phyloP scores from a whole-genome alignment of 92 coral and sea anemone species.

The Actinostola sp. region DNA sequence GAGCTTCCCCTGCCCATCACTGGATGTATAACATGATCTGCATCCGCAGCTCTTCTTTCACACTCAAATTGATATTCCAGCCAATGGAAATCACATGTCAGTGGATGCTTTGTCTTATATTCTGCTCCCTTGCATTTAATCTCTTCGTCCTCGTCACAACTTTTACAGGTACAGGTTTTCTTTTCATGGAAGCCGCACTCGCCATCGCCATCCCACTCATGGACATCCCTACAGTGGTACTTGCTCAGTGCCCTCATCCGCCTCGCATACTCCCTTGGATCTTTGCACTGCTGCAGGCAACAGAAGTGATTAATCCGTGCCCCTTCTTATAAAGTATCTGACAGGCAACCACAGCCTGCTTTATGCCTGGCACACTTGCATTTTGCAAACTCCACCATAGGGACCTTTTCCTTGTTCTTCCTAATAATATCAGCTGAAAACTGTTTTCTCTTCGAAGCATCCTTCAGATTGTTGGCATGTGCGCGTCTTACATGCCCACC shows the following conservation, averaged over 20 bases:
- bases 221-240: slow-evolving; percentile 44
- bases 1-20: slow-evolving; percentile 59
- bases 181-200: slow-evolving; percentile 33
- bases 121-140: slow-evolving; percentile 22
- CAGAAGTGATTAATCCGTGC: slow-evolving; percentile 56
- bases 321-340: slow-evolving; percentile 8
- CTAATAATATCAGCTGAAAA: slow-evolving; percentile 18
- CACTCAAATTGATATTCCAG: slow-evolving; percentile 54
- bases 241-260: not conserved
- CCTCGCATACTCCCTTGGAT: slow-evolving; percentile 41
- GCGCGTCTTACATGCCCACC: slow-evolving; percentile 58
- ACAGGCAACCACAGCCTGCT: slow-evolving; percentile 45
- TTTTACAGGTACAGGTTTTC: slow-evolving; percentile 17
- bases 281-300: slow-evolving; percentile 22
- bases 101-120: slow-evolving; percentile 13
- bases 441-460: slow-evolving; percentile 22
- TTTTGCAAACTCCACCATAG: slow-evolving; percentile 21
- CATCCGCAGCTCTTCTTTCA: slow-evolving; percentile 48
- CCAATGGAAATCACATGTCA: slow-evolving; percentile 48
- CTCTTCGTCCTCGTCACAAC: slow-evolving; percentile 40
- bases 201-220: slow-evolving; percentile 38
- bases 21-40: slow-evolving; percentile 41
- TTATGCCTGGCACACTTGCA: slow-evolving; percentile 43
- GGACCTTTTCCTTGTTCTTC: slow-evolving; percentile 22
- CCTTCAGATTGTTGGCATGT: slow-evolving; percentile 40